Conservation (phyloP, 2,888 invertebrate genomes). For the Mythimna ferrago region DNA sequence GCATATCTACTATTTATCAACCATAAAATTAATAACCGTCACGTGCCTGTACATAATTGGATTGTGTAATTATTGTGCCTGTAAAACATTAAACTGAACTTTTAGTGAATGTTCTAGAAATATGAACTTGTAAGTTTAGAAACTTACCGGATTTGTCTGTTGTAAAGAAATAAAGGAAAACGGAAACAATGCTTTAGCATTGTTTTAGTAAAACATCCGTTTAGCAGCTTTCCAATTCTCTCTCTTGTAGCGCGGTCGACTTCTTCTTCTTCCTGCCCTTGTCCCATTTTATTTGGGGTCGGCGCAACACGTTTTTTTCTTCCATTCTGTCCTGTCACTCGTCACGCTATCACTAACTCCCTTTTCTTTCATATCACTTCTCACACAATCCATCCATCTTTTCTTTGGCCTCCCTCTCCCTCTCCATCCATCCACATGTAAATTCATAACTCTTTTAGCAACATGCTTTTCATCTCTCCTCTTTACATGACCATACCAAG, state of each 20-base stretch:
- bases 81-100: conserved; percentile 17
- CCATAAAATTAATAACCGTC: conserved; percentile 43
- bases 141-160: conserved; percentile 12
- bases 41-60: conserved; percentile 34
- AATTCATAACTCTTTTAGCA: no score
- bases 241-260: conserved; percentile 19
- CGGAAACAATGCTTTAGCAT: conserved; percentile 27
- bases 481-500: no score
- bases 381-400: no score
- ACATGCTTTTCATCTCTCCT: no score
- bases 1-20: conserved; percentile 41
- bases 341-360: no score
- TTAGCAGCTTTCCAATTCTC: conserved; percentile 32
- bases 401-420: no score
- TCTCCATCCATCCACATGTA: no score
- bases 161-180: conserved; percentile 24
- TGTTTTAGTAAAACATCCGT: conserved; percentile 45
- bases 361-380: no score
- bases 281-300: no score
- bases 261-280: no score
- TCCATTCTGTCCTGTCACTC: no score
- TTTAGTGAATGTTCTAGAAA: conserved; percentile 29
- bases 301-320: no score
- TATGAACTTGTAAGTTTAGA: conserved; percentile 10
- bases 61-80: conserved; percentile 19